These are phyloP conservation scores for Galemys pyrenaicus DNA, from an alignment of 2,113 vertebrate genomes.

Conservation along the genomic window DNA sequence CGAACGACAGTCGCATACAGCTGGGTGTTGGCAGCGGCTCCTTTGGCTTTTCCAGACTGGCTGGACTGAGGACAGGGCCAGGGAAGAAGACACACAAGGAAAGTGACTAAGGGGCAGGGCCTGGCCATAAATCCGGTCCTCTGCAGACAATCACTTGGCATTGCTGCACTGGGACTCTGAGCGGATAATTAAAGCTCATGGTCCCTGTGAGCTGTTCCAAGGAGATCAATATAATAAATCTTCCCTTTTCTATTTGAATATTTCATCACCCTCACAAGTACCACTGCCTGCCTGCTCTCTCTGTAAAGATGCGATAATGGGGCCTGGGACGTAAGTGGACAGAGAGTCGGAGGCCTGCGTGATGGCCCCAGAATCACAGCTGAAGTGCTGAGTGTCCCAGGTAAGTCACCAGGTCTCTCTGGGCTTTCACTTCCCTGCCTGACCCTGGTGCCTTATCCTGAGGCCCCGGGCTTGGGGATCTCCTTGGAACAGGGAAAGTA, in stretches of 20 bases:
- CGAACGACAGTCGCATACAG: constrained; percentile 73
- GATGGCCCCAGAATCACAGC: not conserved
- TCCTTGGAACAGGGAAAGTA: not conserved
- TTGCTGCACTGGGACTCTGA: constrained; percentile 41
- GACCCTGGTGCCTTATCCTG: not conserved
- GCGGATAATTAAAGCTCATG: constrained; percentile 80
- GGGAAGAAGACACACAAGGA: not conserved
- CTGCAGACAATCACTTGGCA: not conserved
- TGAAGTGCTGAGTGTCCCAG: not conserved
- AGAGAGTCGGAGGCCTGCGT: not conserved
- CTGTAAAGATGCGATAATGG: constrained; percentile 46
- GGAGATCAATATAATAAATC: constrained; percentile 81
- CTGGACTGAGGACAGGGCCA: constrained; percentile 18
- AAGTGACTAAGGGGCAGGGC: not conserved
- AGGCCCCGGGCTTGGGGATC: not conserved
- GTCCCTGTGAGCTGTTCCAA: constrained; percentile 72
- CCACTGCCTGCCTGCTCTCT: not conserved
- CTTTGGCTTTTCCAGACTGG: not conserved
- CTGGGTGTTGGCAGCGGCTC: not conserved
- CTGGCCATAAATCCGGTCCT: constrained; percentile 23
- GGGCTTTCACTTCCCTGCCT: not conserved
- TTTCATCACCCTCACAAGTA: constrained; percentile 47
- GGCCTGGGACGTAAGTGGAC: not conserved
- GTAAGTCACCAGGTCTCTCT: not conserved
- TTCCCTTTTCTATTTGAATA: constrained; percentile 72